phyloP scores from a whole-genome alignment of 2,113 vertebrate genomes.

The Alectura lathami region DNA sequence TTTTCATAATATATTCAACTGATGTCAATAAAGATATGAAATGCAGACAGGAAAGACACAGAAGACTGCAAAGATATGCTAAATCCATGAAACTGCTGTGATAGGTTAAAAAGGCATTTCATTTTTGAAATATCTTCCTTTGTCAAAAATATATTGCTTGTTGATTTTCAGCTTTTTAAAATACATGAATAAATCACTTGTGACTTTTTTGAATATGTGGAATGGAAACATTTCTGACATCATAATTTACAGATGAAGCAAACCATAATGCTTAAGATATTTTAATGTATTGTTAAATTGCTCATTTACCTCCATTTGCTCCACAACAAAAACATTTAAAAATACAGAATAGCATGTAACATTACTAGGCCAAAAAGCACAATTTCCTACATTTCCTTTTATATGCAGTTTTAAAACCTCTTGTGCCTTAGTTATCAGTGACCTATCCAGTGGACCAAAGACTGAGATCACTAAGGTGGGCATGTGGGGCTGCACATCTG shows the following conservation, averaged over 20 bases:
- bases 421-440: not conserved
- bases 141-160: not conserved
- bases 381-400: not conserved
- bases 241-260: not conserved
- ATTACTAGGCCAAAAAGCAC: not conserved
- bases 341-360: not conserved
- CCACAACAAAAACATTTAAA: not conserved
- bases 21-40: not conserved
- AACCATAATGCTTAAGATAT: not conserved
- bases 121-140: not conserved
- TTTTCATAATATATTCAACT: not conserved
- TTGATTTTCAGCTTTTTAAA: not conserved
- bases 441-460: not conserved
- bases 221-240: not conserved
- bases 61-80: not conserved
- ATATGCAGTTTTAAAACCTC: not conserved
- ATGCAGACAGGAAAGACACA: not conserved
- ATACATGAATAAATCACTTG: not conserved
- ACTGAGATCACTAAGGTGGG: not conserved
- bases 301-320: not conserved
- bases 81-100: not conserved
- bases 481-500: not conserved
- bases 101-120: not conserved
- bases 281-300: conserved; percentile 15
- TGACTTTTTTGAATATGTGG: not conserved